Conservation (phyloP, 2,113 vertebrate genomes). For the Ptilorrhoa leucosticta region DNA sequence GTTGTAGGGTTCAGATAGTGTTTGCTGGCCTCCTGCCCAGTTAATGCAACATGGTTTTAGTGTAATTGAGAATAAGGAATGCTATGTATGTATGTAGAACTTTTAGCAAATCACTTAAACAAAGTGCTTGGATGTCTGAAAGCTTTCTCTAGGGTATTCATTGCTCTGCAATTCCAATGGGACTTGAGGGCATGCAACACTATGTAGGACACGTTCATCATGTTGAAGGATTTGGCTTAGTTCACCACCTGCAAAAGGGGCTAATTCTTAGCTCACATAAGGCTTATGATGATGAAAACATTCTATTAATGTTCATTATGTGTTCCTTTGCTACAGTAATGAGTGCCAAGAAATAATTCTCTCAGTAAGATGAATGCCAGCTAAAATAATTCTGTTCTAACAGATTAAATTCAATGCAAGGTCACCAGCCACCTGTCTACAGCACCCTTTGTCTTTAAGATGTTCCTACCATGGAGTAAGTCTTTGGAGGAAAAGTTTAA, state of each 20-base stretch:
- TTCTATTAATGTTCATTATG: constrained; percentile 65
- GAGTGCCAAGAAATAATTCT: constrained; percentile 49
- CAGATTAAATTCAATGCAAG: constrained; percentile 34
- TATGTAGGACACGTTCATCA: constrained; percentile 1
- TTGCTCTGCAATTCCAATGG: not conserved
- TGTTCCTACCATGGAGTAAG: not conserved
- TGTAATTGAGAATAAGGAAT: constrained; percentile 20
- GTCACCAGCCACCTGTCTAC: constrained; percentile 16
- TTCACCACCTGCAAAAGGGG: constrained; percentile 46
- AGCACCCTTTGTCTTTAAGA: not conserved
- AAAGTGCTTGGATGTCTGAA: constrained; percentile 28
- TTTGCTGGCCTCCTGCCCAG: constrained; percentile 24
- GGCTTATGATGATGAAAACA: constrained; percentile 53
- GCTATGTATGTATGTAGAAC: not conserved
- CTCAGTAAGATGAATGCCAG: constrained; percentile 21
- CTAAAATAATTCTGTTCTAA: constrained; percentile 54
- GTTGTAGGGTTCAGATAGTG: not conserved
- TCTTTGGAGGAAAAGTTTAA: not conserved
- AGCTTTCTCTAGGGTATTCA: constrained; percentile 33
- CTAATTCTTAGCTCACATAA: constrained; percentile 54
- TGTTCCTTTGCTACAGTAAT: constrained; percentile 29
- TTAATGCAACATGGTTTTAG: constrained; percentile 11
- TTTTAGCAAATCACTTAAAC: constrained; percentile 25
- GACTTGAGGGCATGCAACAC: not conserved
- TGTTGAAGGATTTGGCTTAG: constrained; percentile 34